Conservation (phyloP, 2,888 invertebrate genomes). For the Meteorus colon region DNA sequence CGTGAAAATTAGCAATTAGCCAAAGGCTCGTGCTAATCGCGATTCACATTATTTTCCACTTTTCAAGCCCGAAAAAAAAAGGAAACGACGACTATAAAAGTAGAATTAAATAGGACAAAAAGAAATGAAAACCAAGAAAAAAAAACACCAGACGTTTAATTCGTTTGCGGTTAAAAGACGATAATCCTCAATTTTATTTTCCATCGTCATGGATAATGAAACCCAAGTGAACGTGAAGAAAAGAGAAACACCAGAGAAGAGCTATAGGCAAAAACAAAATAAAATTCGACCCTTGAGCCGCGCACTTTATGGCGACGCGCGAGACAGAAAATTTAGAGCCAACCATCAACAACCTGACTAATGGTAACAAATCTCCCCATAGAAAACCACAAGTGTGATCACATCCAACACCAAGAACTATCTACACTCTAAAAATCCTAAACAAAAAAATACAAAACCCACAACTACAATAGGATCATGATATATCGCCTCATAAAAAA, state of each 20-base stretch:
- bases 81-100: not conserved
- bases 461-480: no score
- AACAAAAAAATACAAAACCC: no score
- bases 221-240: not conserved
- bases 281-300: not conserved
- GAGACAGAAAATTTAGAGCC: slow-evolving; percentile 33
- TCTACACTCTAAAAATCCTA: not conserved
- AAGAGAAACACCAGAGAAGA: not conserved
- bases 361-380: slow-evolving; percentile 33
- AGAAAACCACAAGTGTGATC: not conserved
- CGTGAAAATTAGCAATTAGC: slow-evolving; percentile 13
- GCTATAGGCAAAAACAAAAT: not conserved
- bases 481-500: no score
- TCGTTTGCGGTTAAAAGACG: not conserved
- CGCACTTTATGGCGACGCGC: slow-evolving; percentile 26
- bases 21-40: not conserved
- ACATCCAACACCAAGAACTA: not conserved
- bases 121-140: not conserved
- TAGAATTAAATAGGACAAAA: not conserved
- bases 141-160: not conserved
- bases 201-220: not conserved
- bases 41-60: not conserved
- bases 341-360: slow-evolving; percentile 32
- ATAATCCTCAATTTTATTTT: slow-evolving; percentile 25
- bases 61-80: not conserved